phyloP scores from a whole-genome alignment of 2,888 invertebrate species.

The Balanococcus diminutus region DNA sequence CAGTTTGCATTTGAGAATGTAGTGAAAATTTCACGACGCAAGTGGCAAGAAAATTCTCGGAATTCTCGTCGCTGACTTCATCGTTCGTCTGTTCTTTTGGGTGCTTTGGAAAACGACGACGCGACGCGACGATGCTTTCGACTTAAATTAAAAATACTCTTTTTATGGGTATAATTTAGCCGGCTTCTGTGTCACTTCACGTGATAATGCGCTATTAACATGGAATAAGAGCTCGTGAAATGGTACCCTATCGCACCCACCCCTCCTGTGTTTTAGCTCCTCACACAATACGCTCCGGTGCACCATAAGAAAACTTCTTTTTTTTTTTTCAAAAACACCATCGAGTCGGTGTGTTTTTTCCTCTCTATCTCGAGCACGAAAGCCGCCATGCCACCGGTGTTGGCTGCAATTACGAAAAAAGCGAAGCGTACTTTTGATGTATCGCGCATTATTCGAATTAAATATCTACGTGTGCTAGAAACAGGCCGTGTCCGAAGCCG shows the following conservation, averaged over 20 bases:
- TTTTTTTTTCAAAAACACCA: neutral
- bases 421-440: neutral
- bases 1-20: no score
- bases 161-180: slow-evolving; percentile 1
- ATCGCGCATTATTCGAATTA: slow-evolving; percentile 37
- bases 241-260: neutral
- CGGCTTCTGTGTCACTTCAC: slow-evolving; percentile 9
- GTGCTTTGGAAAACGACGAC: neutral
- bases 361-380: neutral
- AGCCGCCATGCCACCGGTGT: neutral
- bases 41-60: neutral
- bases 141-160: slow-evolving; percentile 8
- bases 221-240: neutral
- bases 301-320: neutral
- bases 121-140: neutral
- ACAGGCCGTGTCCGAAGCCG: neutral
- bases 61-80: neutral
- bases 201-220: slow-evolving; percentile 31
- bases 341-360: neutral
- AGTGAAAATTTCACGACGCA: neutral
- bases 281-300: neutral
- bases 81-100: neutral
- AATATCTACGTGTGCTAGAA: neutral
- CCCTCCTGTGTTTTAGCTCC: neutral
- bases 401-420: neutral